Percentiles rank a stretch among this genome's conserved stretches.
phyloP scores from a whole-genome alignment of 2,888 invertebrate species.

The Congeria kusceri region DNA sequence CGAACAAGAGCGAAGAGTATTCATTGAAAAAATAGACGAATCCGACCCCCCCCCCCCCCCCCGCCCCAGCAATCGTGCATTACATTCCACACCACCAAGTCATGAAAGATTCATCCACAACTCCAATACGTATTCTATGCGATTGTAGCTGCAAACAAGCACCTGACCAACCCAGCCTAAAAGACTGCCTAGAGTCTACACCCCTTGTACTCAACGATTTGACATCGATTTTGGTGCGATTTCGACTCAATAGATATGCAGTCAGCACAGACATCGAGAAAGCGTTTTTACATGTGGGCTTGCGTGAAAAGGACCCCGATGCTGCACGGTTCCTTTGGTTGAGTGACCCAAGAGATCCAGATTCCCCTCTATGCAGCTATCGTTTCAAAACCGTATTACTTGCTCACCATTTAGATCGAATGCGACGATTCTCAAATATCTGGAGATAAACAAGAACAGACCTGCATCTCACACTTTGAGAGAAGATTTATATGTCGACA shows the following conservation, averaged over 20 bases:
- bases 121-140: constrained; percentile 18
- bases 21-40: no score
- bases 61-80: no score
- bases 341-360: constrained; percentile 3
- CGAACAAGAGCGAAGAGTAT: no score
- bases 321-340: neutral
- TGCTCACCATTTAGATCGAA: constrained; percentile 20
- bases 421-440: constrained; percentile 30
- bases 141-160: constrained; percentile 27
- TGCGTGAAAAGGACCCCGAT: neutral
- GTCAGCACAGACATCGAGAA: neutral
- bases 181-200: constrained; percentile 24
- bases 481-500: constrained; percentile 45
- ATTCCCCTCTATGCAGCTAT: neutral
- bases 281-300: neutral
- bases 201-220: constrained; percentile 21
- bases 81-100: constrained; percentile 44
- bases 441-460: constrained; percentile 2
- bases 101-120: constrained; percentile 21
- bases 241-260: constrained; percentile 15
- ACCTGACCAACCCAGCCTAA: constrained; percentile 1
- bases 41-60: no score
- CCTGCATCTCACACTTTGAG: constrained; percentile 8
- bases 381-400: neutral
- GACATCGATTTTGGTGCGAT: constrained; percentile 31